Evolutionary conservation across 2,113 vertebrate genomes (phyloP).

Genomic region (Rhombomys opimus): DNA sequence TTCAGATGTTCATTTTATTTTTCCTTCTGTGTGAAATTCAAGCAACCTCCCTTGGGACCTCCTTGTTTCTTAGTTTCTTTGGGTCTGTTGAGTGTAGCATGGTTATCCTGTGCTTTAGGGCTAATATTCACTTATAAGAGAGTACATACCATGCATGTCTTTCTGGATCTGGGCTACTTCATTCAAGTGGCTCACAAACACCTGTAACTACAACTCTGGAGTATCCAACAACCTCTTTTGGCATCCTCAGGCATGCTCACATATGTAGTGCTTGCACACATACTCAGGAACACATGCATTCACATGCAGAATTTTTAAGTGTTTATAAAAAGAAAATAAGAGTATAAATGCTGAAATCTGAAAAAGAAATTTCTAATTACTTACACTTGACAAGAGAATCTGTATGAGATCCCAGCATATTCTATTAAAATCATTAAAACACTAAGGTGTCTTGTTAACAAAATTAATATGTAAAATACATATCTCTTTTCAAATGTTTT

Average conservation of each 20-base stretch:
- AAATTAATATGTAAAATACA: constrained; percentile 7
- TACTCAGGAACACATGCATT: not conserved
- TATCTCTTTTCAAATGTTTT: not conserved
- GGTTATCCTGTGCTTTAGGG: too few relatives aligned
- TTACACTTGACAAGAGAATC: not conserved
- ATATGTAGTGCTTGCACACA: not conserved
- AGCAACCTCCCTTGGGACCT: too few relatives aligned
- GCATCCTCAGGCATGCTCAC: not conserved
- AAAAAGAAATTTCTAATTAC: not conserved
- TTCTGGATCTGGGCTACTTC: too few relatives aligned
- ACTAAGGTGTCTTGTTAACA: not conserved
- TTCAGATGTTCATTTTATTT: too few relatives aligned
- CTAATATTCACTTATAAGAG: too few relatives aligned
- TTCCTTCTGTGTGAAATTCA: too few relatives aligned
- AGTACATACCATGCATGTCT: too few relatives aligned
- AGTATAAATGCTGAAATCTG: not conserved
- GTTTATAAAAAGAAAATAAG: not conserved
- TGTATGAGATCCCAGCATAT: not conserved
- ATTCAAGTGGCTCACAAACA: not conserved
- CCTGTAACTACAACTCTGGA: too few relatives aligned
- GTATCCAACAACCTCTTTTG: not conserved
- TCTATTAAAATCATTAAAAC: not conserved
- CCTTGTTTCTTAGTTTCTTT: too few relatives aligned
- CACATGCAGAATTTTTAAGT: not conserved
- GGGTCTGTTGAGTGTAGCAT: too few relatives aligned